Evolutionary conservation across 2,113 vertebrate species (phyloP), one percentile per base, ranked within the genome.

Genomic region (Gila orcuttii): DNA sequence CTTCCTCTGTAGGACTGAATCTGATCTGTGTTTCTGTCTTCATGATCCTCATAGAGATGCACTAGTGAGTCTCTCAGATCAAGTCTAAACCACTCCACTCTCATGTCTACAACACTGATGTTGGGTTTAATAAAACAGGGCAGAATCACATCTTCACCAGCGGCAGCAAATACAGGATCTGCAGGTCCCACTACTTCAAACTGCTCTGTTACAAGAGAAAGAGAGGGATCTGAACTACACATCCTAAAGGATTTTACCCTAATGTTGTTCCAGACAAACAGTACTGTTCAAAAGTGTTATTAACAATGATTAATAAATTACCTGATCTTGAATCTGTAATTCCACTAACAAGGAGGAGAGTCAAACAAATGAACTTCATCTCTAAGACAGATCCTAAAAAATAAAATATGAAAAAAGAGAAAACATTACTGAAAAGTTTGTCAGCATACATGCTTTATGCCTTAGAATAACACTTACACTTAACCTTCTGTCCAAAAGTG

Each of bases 1-100:
- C n/a, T n/a, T n/a, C n/a, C n/a, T n/a, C n/a, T 66, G 68, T 88
- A 88, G 23, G 74, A 79, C 52, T 82, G 76, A 39, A 50, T 79
- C 76, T 88, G 87, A 0, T 39, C 28, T 19, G 47, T 55, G 33
- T 17, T 69, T 55, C 3, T 64, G 45, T 68, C 21, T 62, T 59
- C 5, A 12, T 62, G 55, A 19, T 84, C 8, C 0, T 59, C 42
- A 60, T 88, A 86, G 10, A 80, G 68, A 86, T 88, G 59, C 6
- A 86, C 79, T n/a, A 28, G 28, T 79, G 74, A 10, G 1, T 36
- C 17, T 36, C 12, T 9, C 5, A 6, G 19, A 25, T 82, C 33
- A 57, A 1, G 3, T 55, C 80, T 84, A 57, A 59, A 42, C 87
- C 87, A 88, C 57, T 79, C 21, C 9, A 87, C 66, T 17, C 55